Base-by-base conservation (phyloP, 2,888 invertebrate genomes). In the Cantharis lateralis region DNA sequence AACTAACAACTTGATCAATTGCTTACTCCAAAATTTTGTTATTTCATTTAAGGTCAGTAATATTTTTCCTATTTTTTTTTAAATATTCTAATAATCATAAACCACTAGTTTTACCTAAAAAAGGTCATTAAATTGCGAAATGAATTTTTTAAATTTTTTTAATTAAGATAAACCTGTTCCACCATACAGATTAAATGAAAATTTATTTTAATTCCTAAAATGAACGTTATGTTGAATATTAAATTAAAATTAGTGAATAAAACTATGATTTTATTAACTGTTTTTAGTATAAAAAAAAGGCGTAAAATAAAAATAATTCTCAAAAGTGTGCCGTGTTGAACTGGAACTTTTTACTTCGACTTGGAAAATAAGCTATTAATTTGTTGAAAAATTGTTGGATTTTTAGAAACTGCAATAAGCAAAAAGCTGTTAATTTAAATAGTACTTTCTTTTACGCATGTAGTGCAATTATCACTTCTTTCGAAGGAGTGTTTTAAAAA, bases 31-130 rank as follows among this genome's bases (percentile, higher is more conserved):
- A 32, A 63, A 63, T 16, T 63, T 28, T 16, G 61, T 72, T 48
- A 72, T 68, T 68, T 71, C 66, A 16, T 24, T 63, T 15, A 70
- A 70, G 76, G 76, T 76, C 61, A 72, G 76, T 72, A 70, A 11
- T 16, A 68, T 68, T 16, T 71, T 75, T 66, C 15, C 13, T 20
- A 32, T 70, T 66, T 7, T 20, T 66, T 15, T 66, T 66, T 13
- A 48, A 48, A 48, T 48, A 48, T 48, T 48, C n/a, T n/a, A 48
- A n/a, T 48, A 48, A 48, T 48, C n/a, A 48, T 48, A 48, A 48
- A 48, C 48, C 48, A 48, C n/a, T 48, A 1, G n/a, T 48, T 48
- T 9, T n/a, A 5, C n/a, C 48, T 5, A 48, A 48, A 48, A n/a
- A n/a, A n/a, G n/a, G 48, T n/a, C 7, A 48, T 48, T 48, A 48